A percentile compares a stretch with the other conserved stretches of the same genome.
These are phyloP conservation scores for Periparus ater DNA, from an alignment of 2,797 vertebrate species.

Conservation along the genomic window DNA sequence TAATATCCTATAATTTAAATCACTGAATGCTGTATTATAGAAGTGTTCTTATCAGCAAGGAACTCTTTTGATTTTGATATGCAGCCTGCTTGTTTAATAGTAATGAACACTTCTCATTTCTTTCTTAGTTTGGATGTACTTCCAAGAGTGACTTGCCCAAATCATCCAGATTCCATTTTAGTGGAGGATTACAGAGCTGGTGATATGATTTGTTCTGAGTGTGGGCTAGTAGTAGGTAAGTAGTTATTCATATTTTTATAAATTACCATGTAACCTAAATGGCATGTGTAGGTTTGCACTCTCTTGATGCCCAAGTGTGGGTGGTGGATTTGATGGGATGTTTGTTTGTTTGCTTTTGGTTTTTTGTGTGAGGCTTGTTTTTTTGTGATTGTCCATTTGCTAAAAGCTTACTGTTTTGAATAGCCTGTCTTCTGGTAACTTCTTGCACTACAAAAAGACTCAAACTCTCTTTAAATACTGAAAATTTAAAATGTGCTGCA, in stretches of 20 bases:
- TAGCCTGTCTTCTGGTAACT: neutral
- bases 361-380: neutral
- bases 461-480: neutral
- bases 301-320: neutral
- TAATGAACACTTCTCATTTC: neutral
- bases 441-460: neutral
- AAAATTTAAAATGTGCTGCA: neutral
- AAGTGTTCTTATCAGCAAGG: neutral
- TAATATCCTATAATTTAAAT: neutral
- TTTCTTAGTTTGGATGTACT: constrained; percentile 81
- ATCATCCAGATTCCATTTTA: constrained; percentile 94
- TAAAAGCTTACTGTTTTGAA: neutral
- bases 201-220: constrained; percentile 99
- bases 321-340: neutral
- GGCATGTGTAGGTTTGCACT: neutral
- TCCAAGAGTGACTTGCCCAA: constrained; percentile 93
- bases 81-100: neutral
- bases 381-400: neutral
- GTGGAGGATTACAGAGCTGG: constrained; percentile 99
- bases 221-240: constrained; percentile 96
- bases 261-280: neutral
- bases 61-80: neutral
- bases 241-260: neutral
- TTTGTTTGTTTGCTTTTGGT: neutral
- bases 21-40: neutral